Evolutionary conservation across 2,113 vertebrate species (phyloP), one percentile per base, ranked within the genome.

Genomic region (Solenodon paradoxus): DNA sequence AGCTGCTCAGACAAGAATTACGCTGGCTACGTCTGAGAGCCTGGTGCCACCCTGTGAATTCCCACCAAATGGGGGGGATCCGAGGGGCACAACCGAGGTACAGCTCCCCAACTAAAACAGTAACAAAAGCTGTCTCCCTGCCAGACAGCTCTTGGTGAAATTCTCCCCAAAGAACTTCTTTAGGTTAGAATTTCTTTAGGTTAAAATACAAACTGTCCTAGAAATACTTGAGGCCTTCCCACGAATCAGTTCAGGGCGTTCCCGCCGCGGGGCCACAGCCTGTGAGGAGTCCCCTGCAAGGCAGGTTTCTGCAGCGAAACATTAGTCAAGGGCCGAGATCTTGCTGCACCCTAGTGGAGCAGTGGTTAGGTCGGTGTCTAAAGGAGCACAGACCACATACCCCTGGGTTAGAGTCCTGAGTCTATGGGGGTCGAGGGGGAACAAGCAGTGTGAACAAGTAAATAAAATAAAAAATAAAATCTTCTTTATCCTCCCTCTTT

Each of bases 171-270:
- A 74, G 40, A 88, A 9, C 6, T 32, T 74, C 81, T 93, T 32
- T 42, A 22, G 22, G 32, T 75, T 80, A 84, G 80, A 69, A 7
- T 51, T 80, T 74, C 81, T 93, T 32, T 42, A 22, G 22, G 32
- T 75, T 80, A 84, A 84, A 69, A 80, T 63, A 42, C 35, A 84
- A 69, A 42, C 3, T 22, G 45, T 85, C 92, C 71, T 68, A 63
- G 88, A 75, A 80, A 75, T 24, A 24, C 64, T 28, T 0, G 20
- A 78, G 49, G 42, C 15, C 28, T 61, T 78, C 77, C 64, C 12
- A 11, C 35, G 78, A 79, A 74, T 49, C 22, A 15, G 53, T 24
- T 40, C 22, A 6, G n/a, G 40, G 15, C 28, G 30, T 45, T n/a
- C 55, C 61, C 35, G 53, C 38, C 5, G 9, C n/a, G 53, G 42